Conservation (phyloP, 2,797 vertebrate genomes). For the Varecia variegata region DNA sequence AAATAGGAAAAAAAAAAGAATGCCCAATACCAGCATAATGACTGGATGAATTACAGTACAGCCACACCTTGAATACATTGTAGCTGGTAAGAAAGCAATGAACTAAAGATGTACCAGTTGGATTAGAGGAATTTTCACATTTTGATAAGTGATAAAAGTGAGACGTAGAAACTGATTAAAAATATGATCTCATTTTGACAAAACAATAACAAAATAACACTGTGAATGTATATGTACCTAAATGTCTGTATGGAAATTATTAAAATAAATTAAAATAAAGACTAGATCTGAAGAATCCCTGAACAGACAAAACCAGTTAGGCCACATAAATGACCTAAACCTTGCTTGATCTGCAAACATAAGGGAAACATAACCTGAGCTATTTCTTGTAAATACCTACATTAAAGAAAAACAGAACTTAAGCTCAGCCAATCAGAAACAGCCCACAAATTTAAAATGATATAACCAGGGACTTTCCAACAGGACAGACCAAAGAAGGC, state of each 20-base stretch:
- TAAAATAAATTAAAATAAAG: background rate
- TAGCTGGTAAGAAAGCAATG: background rate
- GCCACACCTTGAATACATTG: background rate
- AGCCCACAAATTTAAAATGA: background rate
- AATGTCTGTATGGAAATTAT: background rate
- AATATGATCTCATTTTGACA: background rate
- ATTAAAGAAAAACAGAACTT: background rate
- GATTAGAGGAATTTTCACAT: background rate
- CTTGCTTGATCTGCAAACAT: background rate
- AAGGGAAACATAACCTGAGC: background rate
- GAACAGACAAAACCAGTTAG: background rate
- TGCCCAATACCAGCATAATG: background rate
- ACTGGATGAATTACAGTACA: background rate
- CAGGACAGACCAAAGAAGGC: background rate
- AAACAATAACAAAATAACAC: background rate
- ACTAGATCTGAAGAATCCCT: background rate
- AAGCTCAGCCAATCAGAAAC: background rate
- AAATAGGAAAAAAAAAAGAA: background rate
- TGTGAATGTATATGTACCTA: background rate
- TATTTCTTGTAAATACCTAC: background rate
- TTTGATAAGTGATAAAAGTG: background rate
- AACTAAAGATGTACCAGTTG: background rate
- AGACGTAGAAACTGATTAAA: background rate
- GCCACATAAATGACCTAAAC: background rate
- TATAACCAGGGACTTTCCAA: background rate